phyloP scores from a whole-genome alignment of 2,888 invertebrate genomes.

The Cheilosia vulpina region DNA sequence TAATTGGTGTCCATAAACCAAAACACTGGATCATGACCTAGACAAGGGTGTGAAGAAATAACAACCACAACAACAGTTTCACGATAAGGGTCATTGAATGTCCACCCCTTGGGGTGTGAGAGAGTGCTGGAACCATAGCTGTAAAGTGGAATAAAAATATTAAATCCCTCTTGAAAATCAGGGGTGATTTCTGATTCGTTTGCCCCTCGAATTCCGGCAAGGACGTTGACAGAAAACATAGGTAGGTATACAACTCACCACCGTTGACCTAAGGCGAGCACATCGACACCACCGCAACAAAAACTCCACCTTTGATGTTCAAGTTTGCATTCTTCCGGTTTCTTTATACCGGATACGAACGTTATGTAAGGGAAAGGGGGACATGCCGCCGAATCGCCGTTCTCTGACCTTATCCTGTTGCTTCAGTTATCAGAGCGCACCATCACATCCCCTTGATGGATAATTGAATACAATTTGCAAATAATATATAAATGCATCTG shows the following conservation, averaged over 20 bases:
- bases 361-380: slow-evolving; percentile 24
- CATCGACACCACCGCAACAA: slow-evolving; percentile 62
- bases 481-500: slow-evolving; percentile 66
- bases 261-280: slow-evolving; percentile 66
- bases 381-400: slow-evolving; percentile 52
- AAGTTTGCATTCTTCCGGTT: slow-evolving; percentile 34
- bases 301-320: slow-evolving; percentile 70
- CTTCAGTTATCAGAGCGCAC: slow-evolving; percentile 36
- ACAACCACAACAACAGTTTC: slow-evolving; percentile 58
- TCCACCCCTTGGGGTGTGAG: slow-evolving; percentile 57
- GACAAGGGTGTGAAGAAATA: slow-evolving; percentile 60
- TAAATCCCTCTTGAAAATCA: slow-evolving; percentile 41
- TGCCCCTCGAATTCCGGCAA: slow-evolving; percentile 21
- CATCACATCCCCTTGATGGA: slow-evolving; percentile 58
- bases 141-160: slow-evolving; percentile 33
- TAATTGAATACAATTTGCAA: slow-evolving; percentile 72
- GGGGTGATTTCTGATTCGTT: slow-evolving; percentile 61
- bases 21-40: slow-evolving; percentile 69
- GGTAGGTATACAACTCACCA: slow-evolving; percentile 42
- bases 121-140: slow-evolving; percentile 34
- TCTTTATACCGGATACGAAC: slow-evolving; percentile 3
- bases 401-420: slow-evolving; percentile 70
- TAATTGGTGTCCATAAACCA: slow-evolving; percentile 65
- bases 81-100: slow-evolving; percentile 71
- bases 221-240: slow-evolving; percentile 44